Evolutionary conservation across 1,140 invertebrate genomes (phyloP).

Genomic region (Muscidifurax raptorellus): DNA sequence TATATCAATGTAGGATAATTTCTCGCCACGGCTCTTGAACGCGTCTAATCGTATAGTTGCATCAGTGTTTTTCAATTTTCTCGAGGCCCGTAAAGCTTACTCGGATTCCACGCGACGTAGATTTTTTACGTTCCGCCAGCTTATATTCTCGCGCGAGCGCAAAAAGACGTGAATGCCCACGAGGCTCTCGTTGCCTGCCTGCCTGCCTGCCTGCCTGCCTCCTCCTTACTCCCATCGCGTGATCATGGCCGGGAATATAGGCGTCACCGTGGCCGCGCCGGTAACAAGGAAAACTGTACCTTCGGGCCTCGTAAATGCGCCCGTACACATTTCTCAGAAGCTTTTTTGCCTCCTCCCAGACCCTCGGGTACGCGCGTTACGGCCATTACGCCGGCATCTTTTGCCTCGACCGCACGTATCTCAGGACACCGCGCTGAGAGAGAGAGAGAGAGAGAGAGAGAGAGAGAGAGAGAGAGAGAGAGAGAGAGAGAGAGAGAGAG

Average conservation of each 20-base stretch:
- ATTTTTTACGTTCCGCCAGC: conserved; percentile 13
- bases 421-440: background rate
- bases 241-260: background rate
- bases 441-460: background rate
- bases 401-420: conserved; percentile 5
- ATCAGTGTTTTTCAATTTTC: background rate
- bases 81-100: background rate
- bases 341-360: background rate
- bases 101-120: background rate
- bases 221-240: background rate
- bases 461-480: background rate
- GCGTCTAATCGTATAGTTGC: background rate
- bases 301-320: conserved; percentile 45
- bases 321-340: conserved; percentile 13
- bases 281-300: conserved; percentile 40
- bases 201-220: background rate
- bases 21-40: background rate
- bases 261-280: background rate
- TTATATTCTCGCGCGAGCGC: background rate
- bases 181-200: background rate
- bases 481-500: background rate
- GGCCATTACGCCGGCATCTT: conserved; percentile 35
- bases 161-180: conserved; percentile 21
- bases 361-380: conserved; percentile 23
- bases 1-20: background rate